Percentiles rank a stretch among this genome's conserved stretches.
phyloP scores from a whole-genome alignment of 2,113 vertebrate species.

The Perca flavescens region DNA sequence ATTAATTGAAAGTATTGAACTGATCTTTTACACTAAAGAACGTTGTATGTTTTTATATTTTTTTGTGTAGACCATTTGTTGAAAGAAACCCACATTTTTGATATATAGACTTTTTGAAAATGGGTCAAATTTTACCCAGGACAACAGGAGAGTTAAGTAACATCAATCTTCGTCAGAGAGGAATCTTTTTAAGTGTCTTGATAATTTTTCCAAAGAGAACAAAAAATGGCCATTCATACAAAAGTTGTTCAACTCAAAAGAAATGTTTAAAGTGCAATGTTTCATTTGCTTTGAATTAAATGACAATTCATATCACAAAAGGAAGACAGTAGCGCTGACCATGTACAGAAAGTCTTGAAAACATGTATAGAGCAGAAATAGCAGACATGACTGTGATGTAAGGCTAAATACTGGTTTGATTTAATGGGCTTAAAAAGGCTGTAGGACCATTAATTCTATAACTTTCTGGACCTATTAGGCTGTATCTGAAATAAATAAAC shows the following conservation, averaged over 20 bases:
- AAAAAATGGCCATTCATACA: background rate
- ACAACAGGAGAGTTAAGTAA: background rate
- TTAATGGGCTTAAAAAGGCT: background rate
- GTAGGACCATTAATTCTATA: background rate
- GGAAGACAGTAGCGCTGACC: background rate
- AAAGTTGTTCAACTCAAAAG: background rate
- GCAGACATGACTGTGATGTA: too few relatives aligned
- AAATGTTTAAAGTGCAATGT: background rate
- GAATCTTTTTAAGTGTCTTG: background rate
- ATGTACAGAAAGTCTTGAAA: background rate
- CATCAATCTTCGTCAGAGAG: background rate
- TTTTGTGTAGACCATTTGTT: too few relatives aligned
- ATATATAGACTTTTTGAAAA: too few relatives aligned
- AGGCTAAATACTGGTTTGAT: background rate
- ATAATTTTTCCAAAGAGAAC: background rate
- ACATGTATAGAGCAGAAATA: background rate
- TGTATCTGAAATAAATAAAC: background rate
- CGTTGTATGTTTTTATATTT: too few relatives aligned
- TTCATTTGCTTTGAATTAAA: background rate
- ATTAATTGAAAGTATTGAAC: too few relatives aligned
- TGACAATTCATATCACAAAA: background rate
- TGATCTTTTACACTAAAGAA: too few relatives aligned
- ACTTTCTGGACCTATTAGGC: background rate
- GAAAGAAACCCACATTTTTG: too few relatives aligned
- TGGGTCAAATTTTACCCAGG: too few relatives aligned